Percentiles rank a stretch among this genome's conserved stretches.
These are phyloP conservation scores for Pseudolaguvia tuberculata DNA, from an alignment of 2,113 vertebrate species.

Conservation along the genomic window DNA sequence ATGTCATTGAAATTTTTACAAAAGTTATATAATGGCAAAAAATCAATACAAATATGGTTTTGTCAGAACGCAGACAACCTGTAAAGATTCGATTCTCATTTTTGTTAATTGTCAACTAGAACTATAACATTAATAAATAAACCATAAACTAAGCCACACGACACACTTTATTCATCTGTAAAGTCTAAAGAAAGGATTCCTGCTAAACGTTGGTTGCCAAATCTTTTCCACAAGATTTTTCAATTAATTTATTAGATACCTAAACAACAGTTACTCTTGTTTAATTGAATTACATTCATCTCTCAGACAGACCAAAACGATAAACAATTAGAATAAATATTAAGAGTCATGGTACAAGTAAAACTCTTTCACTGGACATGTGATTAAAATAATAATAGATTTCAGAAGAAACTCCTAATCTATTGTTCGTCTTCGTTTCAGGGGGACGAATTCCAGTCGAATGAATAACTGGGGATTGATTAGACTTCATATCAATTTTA, in stretches of 20 bases:
- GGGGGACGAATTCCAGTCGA: neutral
- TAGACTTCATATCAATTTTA: slow-evolving; percentile 25
- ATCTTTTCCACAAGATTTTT: neutral
- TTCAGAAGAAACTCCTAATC: slow-evolving; percentile 38
- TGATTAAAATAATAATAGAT: neutral
- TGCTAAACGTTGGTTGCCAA: neutral
- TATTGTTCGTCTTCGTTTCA: neutral
- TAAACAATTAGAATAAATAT: neutral
- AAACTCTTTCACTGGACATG: neutral
- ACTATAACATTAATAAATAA: neutral
- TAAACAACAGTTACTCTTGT: neutral
- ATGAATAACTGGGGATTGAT: slow-evolving; percentile 49
- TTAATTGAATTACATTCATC: too few species aligned
- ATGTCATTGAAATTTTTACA: neutral
- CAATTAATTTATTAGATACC: neutral
- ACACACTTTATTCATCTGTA: neutral
- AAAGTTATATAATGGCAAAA: neutral
- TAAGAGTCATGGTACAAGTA: neutral
- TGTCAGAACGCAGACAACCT: neutral
- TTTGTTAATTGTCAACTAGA: neutral
- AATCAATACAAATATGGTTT: neutral
- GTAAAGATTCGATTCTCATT: neutral
- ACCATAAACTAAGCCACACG: neutral
- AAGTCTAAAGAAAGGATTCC: too few species aligned
- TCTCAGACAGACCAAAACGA: neutral